Percentiles rank a stretch among this genome's conserved stretches.
These are phyloP conservation scores for Pangasius macronema DNA, from an alignment of 2,797 vertebrate genomes.

Conservation along the genomic window DNA sequence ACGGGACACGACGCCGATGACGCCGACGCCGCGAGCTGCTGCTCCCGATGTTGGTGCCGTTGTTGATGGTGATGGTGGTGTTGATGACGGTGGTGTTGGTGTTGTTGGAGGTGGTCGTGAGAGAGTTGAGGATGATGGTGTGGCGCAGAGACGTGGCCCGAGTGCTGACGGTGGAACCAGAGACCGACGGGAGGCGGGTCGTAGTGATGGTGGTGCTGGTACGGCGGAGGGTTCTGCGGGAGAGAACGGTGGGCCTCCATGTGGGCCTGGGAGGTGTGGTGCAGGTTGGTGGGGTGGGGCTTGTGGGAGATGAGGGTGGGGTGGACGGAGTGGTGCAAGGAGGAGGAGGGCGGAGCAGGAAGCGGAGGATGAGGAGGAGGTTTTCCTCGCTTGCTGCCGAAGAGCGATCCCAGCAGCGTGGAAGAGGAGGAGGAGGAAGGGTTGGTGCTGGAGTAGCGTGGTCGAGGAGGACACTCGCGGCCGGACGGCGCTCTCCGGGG, in stretches of 20 bases:
- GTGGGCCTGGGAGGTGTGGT: constrained; percentile 75
- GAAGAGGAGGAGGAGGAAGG: constrained; percentile 85
- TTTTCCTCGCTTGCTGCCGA: constrained; percentile 89
- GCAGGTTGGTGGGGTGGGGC: constrained; percentile 77
- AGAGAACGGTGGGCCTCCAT: constrained; percentile 73
- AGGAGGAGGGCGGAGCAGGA: constrained; percentile 60
- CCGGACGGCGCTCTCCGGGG: constrained; percentile 88
- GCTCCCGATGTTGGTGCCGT: constrained; percentile 53
- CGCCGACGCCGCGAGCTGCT: background rate
- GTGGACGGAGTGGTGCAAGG: constrained; percentile 57
- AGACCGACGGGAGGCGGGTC: constrained; percentile 81
- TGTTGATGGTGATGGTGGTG: constrained; percentile 55
- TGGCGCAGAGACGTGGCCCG: constrained; percentile 78
- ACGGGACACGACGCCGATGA: constrained; percentile 66
- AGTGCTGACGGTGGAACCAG: constrained; percentile 81
- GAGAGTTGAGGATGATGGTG: constrained; percentile 52
- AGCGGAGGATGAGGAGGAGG: constrained; percentile 67
- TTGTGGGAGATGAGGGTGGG: constrained; percentile 85
- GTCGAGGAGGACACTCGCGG: constrained; percentile 82
- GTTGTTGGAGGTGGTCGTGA: constrained; percentile 73
- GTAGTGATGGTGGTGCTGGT: constrained; percentile 94
- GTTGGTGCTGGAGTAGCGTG: constrained; percentile 84
- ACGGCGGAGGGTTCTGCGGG: constrained; percentile 88
- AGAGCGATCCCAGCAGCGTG: constrained; percentile 91
- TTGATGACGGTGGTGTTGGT: constrained; percentile 60